phyloP scores from a whole-genome alignment of 1,140 invertebrate genomes.

The Nephila pilipes region DNA sequence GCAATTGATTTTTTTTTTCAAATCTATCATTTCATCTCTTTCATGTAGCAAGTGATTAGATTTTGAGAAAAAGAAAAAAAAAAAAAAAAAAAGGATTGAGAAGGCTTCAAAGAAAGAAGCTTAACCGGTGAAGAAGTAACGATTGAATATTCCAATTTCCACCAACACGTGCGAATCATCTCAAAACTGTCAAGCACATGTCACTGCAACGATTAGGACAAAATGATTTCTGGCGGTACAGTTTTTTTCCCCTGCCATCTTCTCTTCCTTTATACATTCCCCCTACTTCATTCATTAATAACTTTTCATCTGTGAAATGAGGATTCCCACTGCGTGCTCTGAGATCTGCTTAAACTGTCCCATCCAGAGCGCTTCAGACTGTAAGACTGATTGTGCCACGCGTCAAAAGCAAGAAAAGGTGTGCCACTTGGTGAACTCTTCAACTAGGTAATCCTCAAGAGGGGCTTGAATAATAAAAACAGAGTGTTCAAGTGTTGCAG shows the following conservation, averaged over 20 bases:
- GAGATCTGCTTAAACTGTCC: slow-evolving; percentile 34
- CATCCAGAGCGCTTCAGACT: neutral
- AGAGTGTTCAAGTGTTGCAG: slow-evolving; percentile 33
- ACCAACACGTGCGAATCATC: slow-evolving; percentile 24
- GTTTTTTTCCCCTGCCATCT: neutral
- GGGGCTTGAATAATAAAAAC: slow-evolving; percentile 63
- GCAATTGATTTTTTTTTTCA: neutral
- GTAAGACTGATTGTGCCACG: slow-evolving; percentile 59
- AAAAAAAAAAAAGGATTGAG: neutral
- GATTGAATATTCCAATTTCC: slow-evolving; percentile 40
- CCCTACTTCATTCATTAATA: slow-evolving; percentile 51
- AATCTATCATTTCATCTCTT: neutral
- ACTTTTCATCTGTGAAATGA: slow-evolving; percentile 38
- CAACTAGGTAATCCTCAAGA: slow-evolving; percentile 58
- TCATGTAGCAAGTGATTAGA: neutral
- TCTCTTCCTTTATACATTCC: too few species aligned
- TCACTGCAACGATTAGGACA: slow-evolving; percentile 36
- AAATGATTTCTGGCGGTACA: slow-evolving; percentile 25
- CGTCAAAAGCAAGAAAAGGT: slow-evolving; percentile 61
- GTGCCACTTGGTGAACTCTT: slow-evolving; percentile 55
- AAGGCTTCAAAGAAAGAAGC: neutral
- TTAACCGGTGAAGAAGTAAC: slow-evolving; percentile 13
- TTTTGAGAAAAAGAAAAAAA: neutral
- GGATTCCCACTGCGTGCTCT: slow-evolving; percentile 29
- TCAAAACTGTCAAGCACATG: slow-evolving; percentile 19